Conservation (phyloP, 2,113 vertebrate species). For the Argyrosomus japonicus region DNA sequence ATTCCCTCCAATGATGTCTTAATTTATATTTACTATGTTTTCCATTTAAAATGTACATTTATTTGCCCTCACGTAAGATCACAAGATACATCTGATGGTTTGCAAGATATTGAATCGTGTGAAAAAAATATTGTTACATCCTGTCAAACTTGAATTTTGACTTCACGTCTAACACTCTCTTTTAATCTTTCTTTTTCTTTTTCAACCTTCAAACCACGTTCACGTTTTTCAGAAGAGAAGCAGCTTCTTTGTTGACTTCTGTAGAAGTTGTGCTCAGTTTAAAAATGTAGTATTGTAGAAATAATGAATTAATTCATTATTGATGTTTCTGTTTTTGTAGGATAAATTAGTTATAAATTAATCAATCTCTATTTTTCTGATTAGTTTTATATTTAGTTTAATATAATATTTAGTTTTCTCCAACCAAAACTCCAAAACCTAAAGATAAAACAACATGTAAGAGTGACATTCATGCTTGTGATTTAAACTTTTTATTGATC, state of each 20-base stretch:
- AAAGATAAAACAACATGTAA: neutral
- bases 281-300: neutral
- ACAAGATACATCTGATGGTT: too few species aligned
- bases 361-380: neutral
- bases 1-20: neutral
- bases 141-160: too few species aligned
- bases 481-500: neutral
- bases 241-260: too few species aligned
- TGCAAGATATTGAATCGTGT: too few species aligned
- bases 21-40: neutral
- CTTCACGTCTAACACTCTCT: too few species aligned
- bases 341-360: too few species aligned
- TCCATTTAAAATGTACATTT: neutral
- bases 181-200: too few species aligned
- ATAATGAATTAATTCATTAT: neutral
- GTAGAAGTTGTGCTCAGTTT: neutral
- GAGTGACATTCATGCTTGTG: too few species aligned
- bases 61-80: too few species aligned
- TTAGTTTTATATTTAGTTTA: neutral
- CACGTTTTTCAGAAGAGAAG: neutral
- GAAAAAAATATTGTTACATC: too few species aligned
- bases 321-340: neutral
- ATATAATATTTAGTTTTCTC: neutral
- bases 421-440: neutral
- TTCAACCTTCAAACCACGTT: too few species aligned